Evolutionary conservation across 1,140 invertebrate genomes (phyloP).

Genomic region (Platorchestia sp.): DNA sequence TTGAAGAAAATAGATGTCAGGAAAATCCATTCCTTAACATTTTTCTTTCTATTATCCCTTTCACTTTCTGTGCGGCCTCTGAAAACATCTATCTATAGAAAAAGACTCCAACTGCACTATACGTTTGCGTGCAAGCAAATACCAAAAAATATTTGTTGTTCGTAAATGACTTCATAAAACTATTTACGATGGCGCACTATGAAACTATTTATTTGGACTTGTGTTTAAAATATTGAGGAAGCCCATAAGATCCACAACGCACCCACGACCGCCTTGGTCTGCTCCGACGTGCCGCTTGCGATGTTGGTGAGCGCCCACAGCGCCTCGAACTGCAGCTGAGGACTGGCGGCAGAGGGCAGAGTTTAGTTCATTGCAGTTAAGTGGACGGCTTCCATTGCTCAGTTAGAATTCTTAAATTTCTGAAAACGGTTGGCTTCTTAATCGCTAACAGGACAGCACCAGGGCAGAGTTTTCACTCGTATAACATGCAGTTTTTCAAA

Average conservation of each 20-base stretch:
- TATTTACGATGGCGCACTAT: neutral
- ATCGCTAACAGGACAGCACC: too few species aligned
- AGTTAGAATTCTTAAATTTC: neutral
- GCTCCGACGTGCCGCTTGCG: conserved; percentile 93
- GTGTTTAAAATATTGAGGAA: too few species aligned
- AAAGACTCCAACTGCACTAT: neutral
- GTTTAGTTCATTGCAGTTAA: neutral
- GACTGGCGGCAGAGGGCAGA: conserved; percentile 61
- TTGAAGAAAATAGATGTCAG: too few species aligned
- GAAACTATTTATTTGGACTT: too few species aligned
- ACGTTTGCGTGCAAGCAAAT: neutral
- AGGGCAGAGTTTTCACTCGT: too few species aligned
- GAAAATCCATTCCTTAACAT: too few species aligned
- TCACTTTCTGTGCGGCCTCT: neutral
- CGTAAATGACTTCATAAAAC: neutral
- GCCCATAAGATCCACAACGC: neutral
- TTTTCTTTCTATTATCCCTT: too few species aligned
- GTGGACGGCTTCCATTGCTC: neutral
- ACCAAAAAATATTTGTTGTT: neutral
- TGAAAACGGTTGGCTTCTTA: too few species aligned
- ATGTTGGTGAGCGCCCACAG: conserved; percentile 99
- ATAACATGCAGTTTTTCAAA: neutral
- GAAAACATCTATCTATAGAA: neutral
- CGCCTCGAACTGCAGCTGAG: conserved; percentile 95
- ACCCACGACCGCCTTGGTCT: conserved; percentile 88